Evolutionary conservation across 2,888 invertebrate species (phyloP), one percentile per base, ranked within the genome.

Genomic region (Xanthia togata): DNA sequence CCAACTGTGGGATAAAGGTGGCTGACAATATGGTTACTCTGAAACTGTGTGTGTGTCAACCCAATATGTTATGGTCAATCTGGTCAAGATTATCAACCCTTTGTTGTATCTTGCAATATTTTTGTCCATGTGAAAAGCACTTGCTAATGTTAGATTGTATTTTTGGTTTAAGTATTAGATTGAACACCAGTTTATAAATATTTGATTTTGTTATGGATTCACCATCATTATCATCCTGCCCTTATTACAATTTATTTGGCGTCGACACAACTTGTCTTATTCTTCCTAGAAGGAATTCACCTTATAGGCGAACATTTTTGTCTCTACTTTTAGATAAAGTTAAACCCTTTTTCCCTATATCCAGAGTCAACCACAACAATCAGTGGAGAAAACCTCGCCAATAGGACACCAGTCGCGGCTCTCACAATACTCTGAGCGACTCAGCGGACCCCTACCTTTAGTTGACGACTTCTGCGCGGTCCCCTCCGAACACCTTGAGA

Each of bases 401-500:
- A 97, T 87, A 89, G 97, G 93, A 92, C 98, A 94, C 97, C 98
- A 87, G 94, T 98, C 95, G 93, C 98, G 90, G 94, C 97, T 93
- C 95, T 97, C 94, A 94, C 98, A 89, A 97, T 98, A 92, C 97
- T 96, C 96, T 0, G 96, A 96, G 76, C 92, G 95, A 0, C 92
- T 96, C 17, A 95, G 93, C 81, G 96, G 98, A 0, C 98, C 98
- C 0, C 94, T 97, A 12, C 98, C 98, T 76, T 97, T 99, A 57
- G 98, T 99, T 88, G 99, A 99, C 93, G 99, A 99, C 94, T 99
- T 99, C 95, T 98, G 98, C 91, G 98, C 98, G 38, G 98, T 99
- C 83, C 98, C 99, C 17, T 98, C 98, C 90, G 99, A 98, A 91
- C 97, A 97, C 38, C 91, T 97, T 8, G 98, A 98, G 78, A 97